phyloP scores from a whole-genome alignment of 2,797 vertebrate genomes.

The Xenentodon cancila region DNA sequence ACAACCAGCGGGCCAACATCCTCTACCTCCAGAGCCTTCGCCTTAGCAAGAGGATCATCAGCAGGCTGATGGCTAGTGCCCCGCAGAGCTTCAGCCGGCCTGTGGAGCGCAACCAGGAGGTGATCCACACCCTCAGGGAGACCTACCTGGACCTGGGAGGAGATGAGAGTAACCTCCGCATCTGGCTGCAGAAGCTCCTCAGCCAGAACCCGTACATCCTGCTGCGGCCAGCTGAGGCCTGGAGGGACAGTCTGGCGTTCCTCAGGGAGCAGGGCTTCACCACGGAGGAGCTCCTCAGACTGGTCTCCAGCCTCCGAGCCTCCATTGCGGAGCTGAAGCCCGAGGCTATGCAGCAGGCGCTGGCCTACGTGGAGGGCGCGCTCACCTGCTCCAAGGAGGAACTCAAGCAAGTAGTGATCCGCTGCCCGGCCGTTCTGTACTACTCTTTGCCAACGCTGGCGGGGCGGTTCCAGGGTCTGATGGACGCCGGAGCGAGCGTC shows the following conservation, averaged over 20 bases:
- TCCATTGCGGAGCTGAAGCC: constrained; percentile 88
- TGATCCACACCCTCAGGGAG: constrained; percentile 84
- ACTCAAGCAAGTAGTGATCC: constrained; percentile 81
- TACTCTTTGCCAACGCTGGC: constrained; percentile 82
- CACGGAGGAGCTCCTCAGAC: constrained; percentile 82
- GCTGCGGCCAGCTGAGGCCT: constrained; percentile 75
- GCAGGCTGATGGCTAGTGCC: constrained; percentile 87
- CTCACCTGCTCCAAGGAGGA: constrained; percentile 82
- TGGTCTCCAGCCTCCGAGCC: constrained; percentile 89
- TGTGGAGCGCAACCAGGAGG: constrained; percentile 81
- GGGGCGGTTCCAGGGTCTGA: constrained; percentile 83
- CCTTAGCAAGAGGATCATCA: constrained; percentile 87
- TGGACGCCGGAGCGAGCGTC: constrained; percentile 82
- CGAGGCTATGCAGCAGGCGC: constrained; percentile 77
- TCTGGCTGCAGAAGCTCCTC: constrained; percentile 91
- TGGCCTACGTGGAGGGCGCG: constrained; percentile 79
- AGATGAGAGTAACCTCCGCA: constrained; percentile 82
- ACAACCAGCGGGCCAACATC: constrained; percentile 86
- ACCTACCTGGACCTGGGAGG: constrained; percentile 88
- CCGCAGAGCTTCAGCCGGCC: constrained; percentile 86
- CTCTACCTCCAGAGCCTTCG: constrained; percentile 86
- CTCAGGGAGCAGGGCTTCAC: constrained; percentile 85
- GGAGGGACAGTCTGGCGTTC: constrained; percentile 85
- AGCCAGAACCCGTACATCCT: constrained; percentile 92
- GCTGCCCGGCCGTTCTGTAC: constrained; percentile 88